A percentile compares a stretch with the other conserved stretches of the same genome.
Conservation (phyloP, 2,113 vertebrate species). For the Otus sunia region DNA sequence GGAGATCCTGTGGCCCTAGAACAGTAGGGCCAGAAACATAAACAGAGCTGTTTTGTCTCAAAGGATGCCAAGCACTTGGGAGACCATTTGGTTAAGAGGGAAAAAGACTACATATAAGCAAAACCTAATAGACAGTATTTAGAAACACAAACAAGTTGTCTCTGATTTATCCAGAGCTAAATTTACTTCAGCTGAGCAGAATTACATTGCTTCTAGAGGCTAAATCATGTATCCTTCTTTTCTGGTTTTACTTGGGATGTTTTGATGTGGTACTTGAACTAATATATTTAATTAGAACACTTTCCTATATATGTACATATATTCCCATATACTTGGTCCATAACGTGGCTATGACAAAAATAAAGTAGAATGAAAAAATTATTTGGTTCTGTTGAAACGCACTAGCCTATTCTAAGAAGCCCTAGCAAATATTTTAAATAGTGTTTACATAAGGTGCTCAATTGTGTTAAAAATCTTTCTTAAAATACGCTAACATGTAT, state of each 20-base stretch:
- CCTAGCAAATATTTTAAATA: neutral
- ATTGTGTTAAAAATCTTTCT: neutral
- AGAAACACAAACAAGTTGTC: neutral
- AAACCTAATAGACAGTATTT: neutral
- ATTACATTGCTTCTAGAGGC: neutral
- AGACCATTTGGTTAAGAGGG: neutral
- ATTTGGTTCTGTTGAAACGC: neutral
- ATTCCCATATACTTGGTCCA: neutral
- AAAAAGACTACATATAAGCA: neutral
- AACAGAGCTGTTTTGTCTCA: neutral
- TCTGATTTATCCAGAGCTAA: neutral
- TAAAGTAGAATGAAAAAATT: neutral
- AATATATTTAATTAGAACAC: neutral
- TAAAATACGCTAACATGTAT: neutral
- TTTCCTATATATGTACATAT: neutral
- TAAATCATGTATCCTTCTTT: neutral
- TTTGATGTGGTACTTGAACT: neutral
- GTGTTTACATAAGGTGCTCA: conserved; percentile 23
- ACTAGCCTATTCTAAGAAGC: neutral
- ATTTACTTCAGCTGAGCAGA: conserved; percentile 7
- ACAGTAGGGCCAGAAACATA: neutral
- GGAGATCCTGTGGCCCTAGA: neutral
- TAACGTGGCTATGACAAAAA: neutral
- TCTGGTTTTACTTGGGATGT: neutral
- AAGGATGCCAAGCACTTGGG: neutral